A percentile compares a stretch with the other conserved stretches of the same genome.
These are phyloP conservation scores for Stenchaetothrips biformis DNA, from an alignment of 2,888 invertebrate genomes.

Conservation along the genomic window DNA sequence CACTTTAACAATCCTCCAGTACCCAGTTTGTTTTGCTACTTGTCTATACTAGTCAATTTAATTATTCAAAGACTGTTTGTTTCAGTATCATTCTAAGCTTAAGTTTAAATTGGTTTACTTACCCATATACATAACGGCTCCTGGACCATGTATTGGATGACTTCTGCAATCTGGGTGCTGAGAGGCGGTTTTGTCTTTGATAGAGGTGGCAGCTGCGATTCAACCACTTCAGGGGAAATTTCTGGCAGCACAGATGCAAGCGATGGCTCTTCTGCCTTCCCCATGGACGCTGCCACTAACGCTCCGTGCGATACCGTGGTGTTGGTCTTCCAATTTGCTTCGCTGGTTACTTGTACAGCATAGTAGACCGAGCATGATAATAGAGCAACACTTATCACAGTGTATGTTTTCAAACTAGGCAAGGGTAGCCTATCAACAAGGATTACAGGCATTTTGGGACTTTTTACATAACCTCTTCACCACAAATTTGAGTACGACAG, in stretches of 20 bases:
- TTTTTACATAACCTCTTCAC: constrained; percentile 26
- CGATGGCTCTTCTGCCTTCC: constrained; percentile 36
- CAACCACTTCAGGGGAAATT: constrained; percentile 38
- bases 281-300: constrained; percentile 31
- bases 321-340: constrained; percentile 63
- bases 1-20: too few species aligned
- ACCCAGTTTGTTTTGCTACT: too few species aligned
- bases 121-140: constrained; percentile 83
- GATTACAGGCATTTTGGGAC: constrained; percentile 60
- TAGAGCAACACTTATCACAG: constrained; percentile 66
- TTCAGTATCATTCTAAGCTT: too few species aligned
- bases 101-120: constrained; percentile 45
- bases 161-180: constrained; percentile 44
- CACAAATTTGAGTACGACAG: background rate
- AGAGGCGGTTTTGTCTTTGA: background rate
- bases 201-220: constrained; percentile 49
- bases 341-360: constrained; percentile 63
- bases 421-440: constrained; percentile 73
- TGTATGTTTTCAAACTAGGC: constrained; percentile 75
- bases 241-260: constrained; percentile 42
- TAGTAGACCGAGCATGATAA: constrained; percentile 69
- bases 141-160: constrained; percentile 65
- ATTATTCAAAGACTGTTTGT: too few species aligned
- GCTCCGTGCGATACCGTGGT: constrained; percentile 38
- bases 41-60: too few species aligned